Percentiles rank a stretch among this genome's conserved stretches.
phyloP scores from a whole-genome alignment of 2,797 vertebrate species.

The Hypotaenidia okinawae region DNA sequence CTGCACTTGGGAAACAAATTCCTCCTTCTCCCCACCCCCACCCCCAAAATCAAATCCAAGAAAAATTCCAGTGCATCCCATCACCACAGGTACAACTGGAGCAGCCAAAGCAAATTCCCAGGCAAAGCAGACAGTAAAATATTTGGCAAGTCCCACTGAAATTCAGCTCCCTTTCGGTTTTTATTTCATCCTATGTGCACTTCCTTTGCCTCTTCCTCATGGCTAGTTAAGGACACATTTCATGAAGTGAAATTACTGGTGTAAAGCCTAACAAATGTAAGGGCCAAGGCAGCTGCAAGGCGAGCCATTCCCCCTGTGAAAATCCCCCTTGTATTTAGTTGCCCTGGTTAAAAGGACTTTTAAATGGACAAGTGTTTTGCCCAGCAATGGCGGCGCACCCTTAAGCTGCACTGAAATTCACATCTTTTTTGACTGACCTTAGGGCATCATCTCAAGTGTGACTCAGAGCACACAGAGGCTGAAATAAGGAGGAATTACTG shows the following conservation, averaged over 20 bases:
- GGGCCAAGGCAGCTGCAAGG: not conserved
- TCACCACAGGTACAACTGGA: conserved; percentile 6
- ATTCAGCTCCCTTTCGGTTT: not conserved
- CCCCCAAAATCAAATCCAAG: not conserved
- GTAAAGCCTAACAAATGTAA: not conserved
- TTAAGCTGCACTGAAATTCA: not conserved
- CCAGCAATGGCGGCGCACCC: not conserved
- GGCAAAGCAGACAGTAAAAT: not conserved
- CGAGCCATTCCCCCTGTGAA: not conserved
- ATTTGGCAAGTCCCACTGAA: conserved; percentile 35
- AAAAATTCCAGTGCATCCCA: not conserved
- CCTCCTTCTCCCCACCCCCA: too few relatives aligned
- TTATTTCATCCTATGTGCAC: not conserved
- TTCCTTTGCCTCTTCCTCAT: not conserved
- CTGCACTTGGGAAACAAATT: not conserved
- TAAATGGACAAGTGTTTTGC: not conserved
- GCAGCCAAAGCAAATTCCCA: conserved; percentile 23
- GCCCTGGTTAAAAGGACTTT: not conserved
- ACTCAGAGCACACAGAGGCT: conserved; percentile 17
- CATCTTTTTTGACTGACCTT: not conserved
- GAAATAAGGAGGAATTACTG: conserved; percentile 12
- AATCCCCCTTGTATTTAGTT: not conserved
- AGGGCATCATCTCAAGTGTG: not conserved
- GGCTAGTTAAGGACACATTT: conserved; percentile 26
- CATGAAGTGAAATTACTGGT: conserved; percentile 3